Evolutionary conservation across 2,888 invertebrate genomes (phyloP).

Genomic region (Volucella inflata): DNA sequence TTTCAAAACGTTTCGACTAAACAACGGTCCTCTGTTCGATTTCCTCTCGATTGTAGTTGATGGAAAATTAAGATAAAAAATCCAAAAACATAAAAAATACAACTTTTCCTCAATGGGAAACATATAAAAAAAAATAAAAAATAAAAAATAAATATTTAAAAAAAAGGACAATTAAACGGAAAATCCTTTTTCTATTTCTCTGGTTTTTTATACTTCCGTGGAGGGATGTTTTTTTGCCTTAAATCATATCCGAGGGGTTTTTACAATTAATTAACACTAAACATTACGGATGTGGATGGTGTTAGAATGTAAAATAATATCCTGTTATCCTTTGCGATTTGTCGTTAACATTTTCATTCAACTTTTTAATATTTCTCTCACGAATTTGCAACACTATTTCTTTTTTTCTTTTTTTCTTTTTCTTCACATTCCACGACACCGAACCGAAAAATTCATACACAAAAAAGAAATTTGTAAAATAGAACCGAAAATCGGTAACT

Average conservation of each 20-base stretch:
- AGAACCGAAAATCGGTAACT: constrained; percentile 13
- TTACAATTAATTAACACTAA: neutral
- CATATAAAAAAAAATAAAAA: constrained; percentile 74
- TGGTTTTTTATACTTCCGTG: constrained; percentile 14
- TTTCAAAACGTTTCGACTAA: constrained; percentile 7
- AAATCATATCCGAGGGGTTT: neutral
- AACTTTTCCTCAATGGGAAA: constrained; percentile 66
- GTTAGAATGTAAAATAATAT: neutral
- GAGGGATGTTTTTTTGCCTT: constrained; percentile 14
- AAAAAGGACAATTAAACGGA: constrained; percentile 44
- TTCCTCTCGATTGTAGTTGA: constrained; percentile 52
- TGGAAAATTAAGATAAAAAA: constrained; percentile 73
- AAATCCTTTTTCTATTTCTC: constrained; percentile 39
- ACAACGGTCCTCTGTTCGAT: neutral
- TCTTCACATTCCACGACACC: constrained; percentile 28
- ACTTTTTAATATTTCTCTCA: neutral
- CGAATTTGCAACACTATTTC: neutral
- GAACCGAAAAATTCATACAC: constrained; percentile 14
- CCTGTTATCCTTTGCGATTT: constrained; percentile 55
- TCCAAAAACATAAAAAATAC: constrained; percentile 74
- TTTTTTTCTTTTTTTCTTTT: constrained; percentile 18
- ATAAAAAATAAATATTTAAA: constrained; percentile 64
- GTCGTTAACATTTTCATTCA: constrained; percentile 54
- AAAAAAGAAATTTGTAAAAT: constrained; percentile 16
- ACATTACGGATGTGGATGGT: neutral